Percentiles rank a stretch among this genome's conserved stretches.
These are phyloP conservation scores for Chiloscyllium punctatum DNA, from an alignment of 2,797 vertebrate genomes.

Conservation along the genomic window DNA sequence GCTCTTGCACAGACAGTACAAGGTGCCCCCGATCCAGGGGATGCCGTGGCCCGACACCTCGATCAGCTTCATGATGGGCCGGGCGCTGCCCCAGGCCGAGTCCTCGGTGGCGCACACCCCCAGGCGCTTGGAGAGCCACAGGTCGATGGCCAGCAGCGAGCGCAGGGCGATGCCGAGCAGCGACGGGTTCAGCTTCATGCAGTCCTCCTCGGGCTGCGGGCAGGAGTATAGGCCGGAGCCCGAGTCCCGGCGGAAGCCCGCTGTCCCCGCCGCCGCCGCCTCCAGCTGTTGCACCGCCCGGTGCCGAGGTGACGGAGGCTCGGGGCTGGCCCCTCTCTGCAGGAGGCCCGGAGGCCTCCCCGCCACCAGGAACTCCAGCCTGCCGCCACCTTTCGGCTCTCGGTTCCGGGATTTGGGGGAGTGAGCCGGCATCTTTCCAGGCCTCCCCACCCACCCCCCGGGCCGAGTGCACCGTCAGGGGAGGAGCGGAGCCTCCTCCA, in stretches of 20 bases:
- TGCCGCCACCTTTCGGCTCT: slow-evolving; percentile 38
- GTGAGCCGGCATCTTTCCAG: slow-evolving; percentile 6
- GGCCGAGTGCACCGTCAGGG: slow-evolving; percentile 43
- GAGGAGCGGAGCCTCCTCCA: slow-evolving; percentile 38
- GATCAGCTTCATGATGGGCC: slow-evolving; percentile 86
- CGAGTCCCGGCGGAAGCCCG: slow-evolving; percentile 66
- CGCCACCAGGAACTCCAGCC: slow-evolving; percentile 44
- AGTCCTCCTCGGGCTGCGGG: slow-evolving; percentile 69
- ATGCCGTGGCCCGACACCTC: slow-evolving; percentile 92
- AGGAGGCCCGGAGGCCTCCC: slow-evolving; percentile 51
- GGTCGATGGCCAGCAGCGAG: slow-evolving; percentile 84
- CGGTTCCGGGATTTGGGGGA: slow-evolving; percentile 39
- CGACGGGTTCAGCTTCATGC: slow-evolving; percentile 84
- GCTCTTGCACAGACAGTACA: slow-evolving; percentile 79
- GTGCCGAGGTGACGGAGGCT: slow-evolving; percentile 72
- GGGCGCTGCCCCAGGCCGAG: slow-evolving; percentile 80
- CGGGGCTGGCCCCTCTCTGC: slow-evolving; percentile 64
- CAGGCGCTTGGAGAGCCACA: slow-evolving; percentile 88
- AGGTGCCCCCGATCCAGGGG: slow-evolving; percentile 79
- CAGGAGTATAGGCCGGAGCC: slow-evolving; percentile 53
- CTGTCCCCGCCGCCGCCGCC: slow-evolving; percentile 39
- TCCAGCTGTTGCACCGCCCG: slow-evolving; percentile 60
- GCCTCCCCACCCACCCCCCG: no score
- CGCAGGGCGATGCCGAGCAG: slow-evolving; percentile 77
- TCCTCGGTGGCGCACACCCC: slow-evolving; percentile 85